phyloP scores from a whole-genome alignment of 1,140 invertebrate genomes.

The Anagrus nilaparvatae region DNA sequence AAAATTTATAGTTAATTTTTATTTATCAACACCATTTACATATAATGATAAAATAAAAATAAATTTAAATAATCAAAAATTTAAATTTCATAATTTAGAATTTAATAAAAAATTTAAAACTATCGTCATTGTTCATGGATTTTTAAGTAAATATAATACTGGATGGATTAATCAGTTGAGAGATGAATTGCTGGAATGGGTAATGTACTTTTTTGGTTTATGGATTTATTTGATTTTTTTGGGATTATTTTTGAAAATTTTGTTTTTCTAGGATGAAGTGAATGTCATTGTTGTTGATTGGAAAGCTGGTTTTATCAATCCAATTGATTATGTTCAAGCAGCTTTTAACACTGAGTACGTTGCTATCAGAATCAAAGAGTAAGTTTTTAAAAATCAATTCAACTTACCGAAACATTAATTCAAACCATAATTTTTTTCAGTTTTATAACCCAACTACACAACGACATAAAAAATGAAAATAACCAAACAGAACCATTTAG shows the following conservation, averaged over 20 bases:
- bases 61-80: too few relatives aligned
- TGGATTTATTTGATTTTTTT: not conserved
- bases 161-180: not conserved
- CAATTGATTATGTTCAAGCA: constrained; percentile 2
- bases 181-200: not conserved
- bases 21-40: too few relatives aligned
- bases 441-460: not conserved
- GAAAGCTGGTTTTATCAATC: not conserved
- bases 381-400: not conserved
- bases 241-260: not conserved
- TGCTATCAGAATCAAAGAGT: constrained; percentile 4
- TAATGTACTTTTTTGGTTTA: not conserved
- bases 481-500: not conserved
- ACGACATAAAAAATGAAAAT: not conserved
- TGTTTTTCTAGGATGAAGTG: not conserved
- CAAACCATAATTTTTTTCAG: too few relatives aligned
- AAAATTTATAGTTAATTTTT: too few relatives aligned
- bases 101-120: too few relatives aligned
- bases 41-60: too few relatives aligned
- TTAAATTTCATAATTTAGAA: too few relatives aligned
- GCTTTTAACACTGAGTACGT: constrained; percentile 5
- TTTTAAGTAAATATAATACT: not conserved
- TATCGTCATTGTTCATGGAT: not conserved
- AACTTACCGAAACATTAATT: too few relatives aligned
- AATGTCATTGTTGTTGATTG: constrained; percentile 3